Base-by-base conservation (phyloP, 2,888 invertebrate species). In the Argyresthia goedartella region DNA sequence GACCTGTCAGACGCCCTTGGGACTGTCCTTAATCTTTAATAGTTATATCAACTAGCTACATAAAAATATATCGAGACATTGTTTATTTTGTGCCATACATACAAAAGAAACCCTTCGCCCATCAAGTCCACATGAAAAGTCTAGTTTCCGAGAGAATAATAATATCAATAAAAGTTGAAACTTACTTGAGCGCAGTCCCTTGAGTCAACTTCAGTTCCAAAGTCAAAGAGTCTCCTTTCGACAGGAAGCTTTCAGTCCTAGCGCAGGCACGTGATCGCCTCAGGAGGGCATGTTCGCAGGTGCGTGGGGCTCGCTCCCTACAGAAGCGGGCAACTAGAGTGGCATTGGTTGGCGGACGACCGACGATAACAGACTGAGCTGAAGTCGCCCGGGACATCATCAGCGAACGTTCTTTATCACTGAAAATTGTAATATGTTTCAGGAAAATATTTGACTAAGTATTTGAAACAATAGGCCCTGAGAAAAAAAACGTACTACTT, bases 161-260 rank as follows among this genome's bases (percentile, higher is more conserved):
- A 25, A 25, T 25, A 25, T 25, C 2, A 25, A 25, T 25, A 25
- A 2, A 25, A 25, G 2, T 6, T 25, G 50, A 34, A 50, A 67
- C 88, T 88, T 77, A 92, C 95, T 94, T 93, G 54, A 96, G 88
- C 43, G 94, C 94, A 0, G 96, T 95, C 43, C 95, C 94, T 74
- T 96, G 94, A 11, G 92, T 90, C 65, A 94, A 87, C 65, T 91
- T 91, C 61, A 95, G 81, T 72, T 95, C 95, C 59, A 95, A 85
- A 14, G 94, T 95, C 61, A 95, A 88, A 51, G 92, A 92, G 73
- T 93, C 94, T 53, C 93, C 93, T 57, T 93, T 91, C 4, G 95
- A 95, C 11, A 95, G 88, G 71, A 93, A 95, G 74, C 95, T 95
- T 71, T 95, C 95, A 8, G 92, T 91, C 34, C 93, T 87, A 0